Evolutionary conservation across 2,797 vertebrate species (phyloP).

Genomic region (Staurois parvus): DNA sequence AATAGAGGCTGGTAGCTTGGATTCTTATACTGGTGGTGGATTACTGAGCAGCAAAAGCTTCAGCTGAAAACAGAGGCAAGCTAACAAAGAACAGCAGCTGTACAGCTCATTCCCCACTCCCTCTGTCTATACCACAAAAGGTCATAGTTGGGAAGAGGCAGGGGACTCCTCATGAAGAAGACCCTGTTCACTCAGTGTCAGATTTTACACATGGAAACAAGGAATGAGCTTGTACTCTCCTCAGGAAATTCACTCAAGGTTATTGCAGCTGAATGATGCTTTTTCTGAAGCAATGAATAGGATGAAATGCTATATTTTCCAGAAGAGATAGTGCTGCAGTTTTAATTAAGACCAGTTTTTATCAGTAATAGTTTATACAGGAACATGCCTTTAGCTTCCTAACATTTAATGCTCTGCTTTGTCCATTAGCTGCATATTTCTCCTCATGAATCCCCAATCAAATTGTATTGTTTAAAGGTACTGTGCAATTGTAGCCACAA

Average conservation of each 20-base stretch:
- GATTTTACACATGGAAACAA: background rate
- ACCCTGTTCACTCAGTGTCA: conserved; percentile 9
- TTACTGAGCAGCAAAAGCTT: background rate
- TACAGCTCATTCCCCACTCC: background rate
- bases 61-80: background rate
- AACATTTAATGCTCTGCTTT: background rate
- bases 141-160: conserved; percentile 16
- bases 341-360: conserved; percentile 1
- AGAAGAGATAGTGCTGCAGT: background rate
- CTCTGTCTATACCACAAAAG: conserved; percentile 15
- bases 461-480: too few relatives aligned
- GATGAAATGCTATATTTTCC: background rate
- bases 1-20: background rate
- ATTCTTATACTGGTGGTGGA: background rate
- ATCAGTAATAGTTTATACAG: background rate
- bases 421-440: background rate
- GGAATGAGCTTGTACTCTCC: conserved; percentile 4
- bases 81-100: conserved; percentile 6
- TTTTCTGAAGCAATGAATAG: background rate
- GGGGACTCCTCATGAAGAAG: conserved; percentile 3
- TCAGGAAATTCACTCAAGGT: conserved; percentile 2
- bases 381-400: background rate
- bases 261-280: conserved; percentile 3
- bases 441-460: background rate
- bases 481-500: too few relatives aligned